Evolutionary conservation across 2,888 invertebrate genomes (phyloP), one percentile per base, ranked within the genome.

Genomic region (Cheilosia grossa): DNA sequence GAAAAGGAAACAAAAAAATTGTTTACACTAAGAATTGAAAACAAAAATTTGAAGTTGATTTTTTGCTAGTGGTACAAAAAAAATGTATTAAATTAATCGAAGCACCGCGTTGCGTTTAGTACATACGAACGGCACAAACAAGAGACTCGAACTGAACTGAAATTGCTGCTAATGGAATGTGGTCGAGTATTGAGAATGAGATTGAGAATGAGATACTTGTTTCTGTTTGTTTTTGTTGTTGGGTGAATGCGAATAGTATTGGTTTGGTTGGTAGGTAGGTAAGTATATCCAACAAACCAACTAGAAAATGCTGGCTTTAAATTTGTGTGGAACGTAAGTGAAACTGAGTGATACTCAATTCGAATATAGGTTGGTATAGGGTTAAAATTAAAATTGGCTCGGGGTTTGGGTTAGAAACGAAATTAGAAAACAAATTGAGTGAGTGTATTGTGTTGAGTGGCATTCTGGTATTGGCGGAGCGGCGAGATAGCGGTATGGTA

Each of bases 71-170:
- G 64, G 53, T 80, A 82, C 73, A 75, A 78, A 77, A 78, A 77
- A 77, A 75, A 63, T 66, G 74, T 78, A 81, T 77, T 67, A 37
- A 37, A 67, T 77, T 47, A 87, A 72, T 81, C 81, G 81, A 33
- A 87, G 82, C 87, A 87, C 87, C 74, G 79, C 75, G 81, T 70
- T 85, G 63, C 69, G 53, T 75, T 37, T 61, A 44, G 64, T 69
- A 88, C 88, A 88, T 86, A 87, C 88, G 87, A 86, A 88, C 89
- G 87, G 69, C 86, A 88, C 88, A 87, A 88, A 87, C 87, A 87
- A 87, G 77, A 87, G 86, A 88, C 88, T 89, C 89, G 88, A 88
- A 89, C 89, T 89, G 87, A 88, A 86, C 89, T 89, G 87, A 88
- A 86, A 49, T 70, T 72, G 51, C 7, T 44, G 54, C 51, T 58